Base-by-base conservation (phyloP, 2,113 vertebrate species). In the Fulica atra region DNA sequence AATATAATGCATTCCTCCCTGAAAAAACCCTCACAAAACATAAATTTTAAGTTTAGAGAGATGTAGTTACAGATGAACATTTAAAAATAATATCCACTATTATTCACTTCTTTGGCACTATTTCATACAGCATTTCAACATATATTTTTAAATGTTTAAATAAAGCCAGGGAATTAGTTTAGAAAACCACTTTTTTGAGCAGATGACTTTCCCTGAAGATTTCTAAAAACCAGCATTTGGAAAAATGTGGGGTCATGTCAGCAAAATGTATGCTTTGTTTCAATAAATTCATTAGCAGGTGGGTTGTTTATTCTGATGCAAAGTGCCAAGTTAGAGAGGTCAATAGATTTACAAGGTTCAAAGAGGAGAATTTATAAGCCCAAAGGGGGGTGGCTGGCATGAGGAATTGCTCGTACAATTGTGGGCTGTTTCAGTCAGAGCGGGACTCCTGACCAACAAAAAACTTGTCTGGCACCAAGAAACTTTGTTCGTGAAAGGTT, bases 1-100 rank as follows among this genome's bases (percentile, higher is more conserved):
- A 97, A 95, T 72, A 44, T 83, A 95, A 92, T 95, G 81, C 89
- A 97, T 97, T 97, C 86, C 60, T 92, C 86, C 60, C 59, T 63
- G 71, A 66, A 88, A 91, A 96, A 94, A 44, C 17, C 56, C 57
- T 86, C 79, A 82, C 5, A 6, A 86, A 50, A 85, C 92, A 95
- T 98, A 97, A 98, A 98, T 97, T 94, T 88, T 92, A 89, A 94
- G 54, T 92, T 90, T 72, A 81, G 94, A 97, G 82, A 95, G 61
- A 81, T 69, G 80, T 53, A 65, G 66, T 93, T 93, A 89, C 80
- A 89, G 94, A 95, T 68, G 68, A 86, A 84, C 54, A 59, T 93
- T 87, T 92, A 70, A 96, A 97, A 97, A 96, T 95, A 97, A 96
- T 92, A 94, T 73, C 70, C 56, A 95, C 77, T 65, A 81, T 98